Percentiles rank a stretch among this genome's conserved stretches.
Evolutionary conservation across 2,797 vertebrate genomes (phyloP).

Genomic region (Pagetopsis macropterus): DNA sequence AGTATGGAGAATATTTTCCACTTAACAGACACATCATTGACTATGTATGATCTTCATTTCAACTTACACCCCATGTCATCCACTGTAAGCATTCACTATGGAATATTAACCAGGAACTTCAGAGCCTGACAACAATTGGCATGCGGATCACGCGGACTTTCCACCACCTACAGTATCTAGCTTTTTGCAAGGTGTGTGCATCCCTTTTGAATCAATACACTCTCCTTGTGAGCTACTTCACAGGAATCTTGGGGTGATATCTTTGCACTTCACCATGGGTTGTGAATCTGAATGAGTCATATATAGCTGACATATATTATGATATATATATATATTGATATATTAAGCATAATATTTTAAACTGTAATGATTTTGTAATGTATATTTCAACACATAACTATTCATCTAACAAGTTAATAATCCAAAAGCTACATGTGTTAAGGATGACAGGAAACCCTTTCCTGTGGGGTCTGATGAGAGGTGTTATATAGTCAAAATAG

Average conservation of each 20-base stretch:
- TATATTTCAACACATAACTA: background rate
- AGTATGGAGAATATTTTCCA: background rate
- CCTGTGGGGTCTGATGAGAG: slow-evolving; percentile 7
- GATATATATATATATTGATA: no score
- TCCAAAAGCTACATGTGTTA: background rate
- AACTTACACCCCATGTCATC: background rate
- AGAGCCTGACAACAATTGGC: background rate
- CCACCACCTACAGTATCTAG: background rate
- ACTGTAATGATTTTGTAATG: background rate
- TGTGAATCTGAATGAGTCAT: slow-evolving; percentile 10
- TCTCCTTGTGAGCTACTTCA: background rate
- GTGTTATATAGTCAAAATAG: background rate
- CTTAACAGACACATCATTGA: background rate
- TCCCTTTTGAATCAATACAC: background rate
- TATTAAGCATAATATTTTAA: background rate
- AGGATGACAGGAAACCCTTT: background rate
- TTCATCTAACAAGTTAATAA: background rate
- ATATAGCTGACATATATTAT: background rate
- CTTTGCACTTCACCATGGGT: background rate
- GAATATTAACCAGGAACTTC: background rate
- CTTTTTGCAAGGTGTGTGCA: background rate
- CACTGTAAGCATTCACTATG: background rate
- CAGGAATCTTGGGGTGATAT: background rate
- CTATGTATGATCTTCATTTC: background rate
- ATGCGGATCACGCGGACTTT: background rate